Evolutionary conservation across 35 echinoderm and acorn worm species (phyloP).

Genomic region (Heliocidaris erythrogramma): DNA sequence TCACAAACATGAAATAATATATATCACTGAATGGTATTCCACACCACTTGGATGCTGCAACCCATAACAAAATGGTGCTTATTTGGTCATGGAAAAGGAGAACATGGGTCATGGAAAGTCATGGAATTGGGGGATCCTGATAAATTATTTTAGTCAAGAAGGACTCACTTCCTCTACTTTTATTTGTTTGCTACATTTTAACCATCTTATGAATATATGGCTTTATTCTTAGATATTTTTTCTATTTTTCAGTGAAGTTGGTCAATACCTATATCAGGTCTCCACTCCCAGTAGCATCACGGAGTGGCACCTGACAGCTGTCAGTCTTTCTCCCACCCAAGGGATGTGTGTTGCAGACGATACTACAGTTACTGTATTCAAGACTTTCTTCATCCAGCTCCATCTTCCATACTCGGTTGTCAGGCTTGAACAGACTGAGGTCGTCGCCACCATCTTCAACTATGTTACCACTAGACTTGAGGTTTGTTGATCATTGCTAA

Average conservation of each 20-base stretch:
- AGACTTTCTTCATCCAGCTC: slow-evolving; percentile 68
- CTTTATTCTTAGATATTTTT: background rate
- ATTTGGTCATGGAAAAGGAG: too few relatives aligned
- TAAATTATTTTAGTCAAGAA: too few relatives aligned
- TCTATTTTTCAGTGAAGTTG: background rate
- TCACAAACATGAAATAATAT: too few relatives aligned
- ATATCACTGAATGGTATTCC: too few relatives aligned
- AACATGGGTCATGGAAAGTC: too few relatives aligned
- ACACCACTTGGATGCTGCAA: too few relatives aligned
- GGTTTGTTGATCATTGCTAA: slow-evolving; percentile 29
- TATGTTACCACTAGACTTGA: slow-evolving; percentile 43
- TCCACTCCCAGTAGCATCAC: slow-evolving; percentile 72
- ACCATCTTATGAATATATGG: too few relatives aligned
- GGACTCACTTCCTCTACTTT: too few relatives aligned
- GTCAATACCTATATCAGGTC: background rate
- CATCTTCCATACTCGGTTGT: slow-evolving; percentile 74
- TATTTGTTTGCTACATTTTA: too few relatives aligned
- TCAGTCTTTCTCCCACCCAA: slow-evolving; percentile 55
- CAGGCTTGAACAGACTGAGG: slow-evolving; percentile 61
- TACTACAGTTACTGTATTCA: slow-evolving; percentile 15
- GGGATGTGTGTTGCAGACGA: slow-evolving; percentile 62
- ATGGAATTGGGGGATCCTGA: too few relatives aligned
- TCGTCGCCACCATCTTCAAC: slow-evolving; percentile 64
- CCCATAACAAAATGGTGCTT: too few relatives aligned
- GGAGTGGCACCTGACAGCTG: slow-evolving; percentile 56